Percentiles rank a stretch among this genome's conserved stretches.
phyloP scores from a whole-genome alignment of 2,797 vertebrate species.

The Anguilla megastoma region DNA sequence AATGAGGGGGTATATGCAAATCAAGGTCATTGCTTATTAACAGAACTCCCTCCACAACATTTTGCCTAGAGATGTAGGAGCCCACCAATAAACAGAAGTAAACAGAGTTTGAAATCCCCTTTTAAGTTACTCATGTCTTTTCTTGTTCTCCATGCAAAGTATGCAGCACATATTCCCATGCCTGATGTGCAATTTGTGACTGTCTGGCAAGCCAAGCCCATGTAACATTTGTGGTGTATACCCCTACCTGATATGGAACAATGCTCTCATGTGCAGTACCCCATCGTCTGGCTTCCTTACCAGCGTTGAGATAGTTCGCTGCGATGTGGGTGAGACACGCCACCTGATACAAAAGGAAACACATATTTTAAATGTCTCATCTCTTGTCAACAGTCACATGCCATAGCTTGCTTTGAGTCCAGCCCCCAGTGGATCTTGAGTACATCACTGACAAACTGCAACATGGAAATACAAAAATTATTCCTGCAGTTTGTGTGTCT shows the following conservation, averaged over 20 bases:
- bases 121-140: not conserved
- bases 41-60: not conserved
- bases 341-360: slow-evolving; percentile 72
- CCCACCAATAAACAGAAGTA: not conserved
- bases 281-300: slow-evolving; percentile 84
- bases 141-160: not conserved
- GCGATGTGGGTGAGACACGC: slow-evolving; percentile 91
- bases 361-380: not conserved
- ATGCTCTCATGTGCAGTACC: slow-evolving; percentile 93
- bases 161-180: not conserved
- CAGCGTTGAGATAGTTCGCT: slow-evolving; percentile 86
- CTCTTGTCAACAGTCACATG: not conserved
- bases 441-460: not conserved
- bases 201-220: too few relatives aligned
- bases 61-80: not conserved
- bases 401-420: not conserved
- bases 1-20: not conserved
- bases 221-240: not conserved
- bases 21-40: slow-evolving; percentile 2
- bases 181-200: not conserved
- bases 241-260: slow-evolving; percentile 91
- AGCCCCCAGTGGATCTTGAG: not conserved
- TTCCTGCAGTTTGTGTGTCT: not conserved
- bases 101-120: not conserved
- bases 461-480: not conserved